Base-by-base conservation (phyloP, 1,140 invertebrate genomes). In the Drosophila baimaii region DNA sequence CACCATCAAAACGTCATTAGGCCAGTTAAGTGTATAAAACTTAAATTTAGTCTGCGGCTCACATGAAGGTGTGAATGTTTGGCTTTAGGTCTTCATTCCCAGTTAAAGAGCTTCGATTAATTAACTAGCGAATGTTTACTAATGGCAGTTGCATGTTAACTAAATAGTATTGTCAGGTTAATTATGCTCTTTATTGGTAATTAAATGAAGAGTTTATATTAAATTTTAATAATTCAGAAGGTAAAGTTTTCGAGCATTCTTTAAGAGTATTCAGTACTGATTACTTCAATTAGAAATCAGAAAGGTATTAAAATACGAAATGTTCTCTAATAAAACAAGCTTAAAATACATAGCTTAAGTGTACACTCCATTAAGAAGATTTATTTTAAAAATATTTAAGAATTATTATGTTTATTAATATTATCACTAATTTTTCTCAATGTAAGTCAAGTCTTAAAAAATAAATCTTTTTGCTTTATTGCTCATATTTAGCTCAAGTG, bases 1-100 rank as follows among this genome's bases (percentile, higher is more conserved):
- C 61, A 83, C 83, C 73, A 89, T 83, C 84, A 89, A 89, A 89
- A 74, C 77, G 79, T 81, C 84, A 89, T 89, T 89, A 89, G 57
- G 65, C 55, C 51, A 63, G 70, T 68, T 79, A 88, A 82, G 83
- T 82, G 76, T 55, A 88, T 73, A 51, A 73, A 86, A 88, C 83
- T 79, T 77, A 49, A 83, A 83, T 82, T 77, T 88, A 76, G 72
- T 70, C 44, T 62, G 51, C 35, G 33, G 37, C 17, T 58, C 43
- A 21, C 43, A 69, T 55, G 17, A 52, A 56, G 49, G 65, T 69
- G 68, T 70, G 43, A 70, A 41, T 70, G 33, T 70, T 70, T 66
- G 47, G 39, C 37, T 52, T 71, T 71, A 57, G 33, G 41, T 21
- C 39, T 63, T 55, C 15, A 41, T 58, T 44, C 47, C 29, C 23